A percentile compares a stretch with the other conserved stretches of the same genome.
Evolutionary conservation across 2,797 vertebrate genomes (phyloP).

Genomic region (Manis pentadactyla): DNA sequence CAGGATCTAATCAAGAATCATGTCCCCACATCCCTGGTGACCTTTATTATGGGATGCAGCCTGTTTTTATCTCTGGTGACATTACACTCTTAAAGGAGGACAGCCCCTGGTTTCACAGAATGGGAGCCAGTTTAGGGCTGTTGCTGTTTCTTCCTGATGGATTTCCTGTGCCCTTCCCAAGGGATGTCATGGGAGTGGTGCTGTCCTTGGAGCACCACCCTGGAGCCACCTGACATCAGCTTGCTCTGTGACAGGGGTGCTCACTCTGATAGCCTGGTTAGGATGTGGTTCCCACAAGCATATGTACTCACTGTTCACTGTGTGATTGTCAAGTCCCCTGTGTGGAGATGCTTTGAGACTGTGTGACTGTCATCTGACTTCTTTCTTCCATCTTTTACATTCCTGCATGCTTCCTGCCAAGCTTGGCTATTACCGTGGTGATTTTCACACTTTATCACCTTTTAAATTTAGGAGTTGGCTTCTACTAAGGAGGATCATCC

Average conservation of each 20-base stretch:
- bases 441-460: background rate
- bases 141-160: background rate
- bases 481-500: background rate
- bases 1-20: background rate
- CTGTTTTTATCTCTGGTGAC: background rate
- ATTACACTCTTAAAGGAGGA: background rate
- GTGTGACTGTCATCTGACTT: too few species aligned
- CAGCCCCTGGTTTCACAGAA: background rate
- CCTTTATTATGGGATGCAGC: background rate
- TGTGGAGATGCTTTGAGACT: background rate
- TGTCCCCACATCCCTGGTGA: accelerated
- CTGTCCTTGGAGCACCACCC: too few species aligned
- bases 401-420: background rate
- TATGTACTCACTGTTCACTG: too few species aligned
- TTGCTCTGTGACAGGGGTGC: background rate
- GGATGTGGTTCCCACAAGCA: accelerated
- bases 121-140: background rate
- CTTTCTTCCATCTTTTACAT: background rate
- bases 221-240: too few species aligned
- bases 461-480: background rate
- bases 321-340: background rate
- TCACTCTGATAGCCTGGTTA: background rate
- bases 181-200: background rate
- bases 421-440: background rate
- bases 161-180: background rate